A percentile compares a stretch with the other conserved stretches of the same genome.
Evolutionary conservation across 2,888 invertebrate genomes (phyloP).

Genomic region (Mythimna lalbum): DNA sequence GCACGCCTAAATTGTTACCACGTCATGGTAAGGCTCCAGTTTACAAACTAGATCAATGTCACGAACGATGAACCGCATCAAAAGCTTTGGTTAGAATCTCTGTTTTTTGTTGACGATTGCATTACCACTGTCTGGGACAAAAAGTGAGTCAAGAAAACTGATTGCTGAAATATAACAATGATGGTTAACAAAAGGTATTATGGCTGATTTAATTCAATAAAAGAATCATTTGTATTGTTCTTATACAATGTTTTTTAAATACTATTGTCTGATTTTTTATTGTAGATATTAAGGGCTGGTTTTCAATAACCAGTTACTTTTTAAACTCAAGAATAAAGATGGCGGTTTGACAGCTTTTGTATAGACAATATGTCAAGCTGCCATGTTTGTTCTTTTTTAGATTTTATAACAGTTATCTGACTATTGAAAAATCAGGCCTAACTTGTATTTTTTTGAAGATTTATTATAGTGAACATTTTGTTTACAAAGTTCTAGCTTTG

Average conservation of each 20-base stretch:
- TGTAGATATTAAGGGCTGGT: no score
- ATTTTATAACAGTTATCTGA: no score
- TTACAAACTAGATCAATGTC: not conserved
- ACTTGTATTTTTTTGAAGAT: not conserved
- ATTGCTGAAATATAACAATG: not conserved
- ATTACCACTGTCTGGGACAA: not conserved
- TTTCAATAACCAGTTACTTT: no score
- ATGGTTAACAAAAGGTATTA: slow-evolving; percentile 14
- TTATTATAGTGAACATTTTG: not conserved
- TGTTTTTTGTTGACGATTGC: not conserved
- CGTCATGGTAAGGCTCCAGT: not conserved
- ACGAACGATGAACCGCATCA: slow-evolving; percentile 10
- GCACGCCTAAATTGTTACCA: no score
- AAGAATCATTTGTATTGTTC: not conserved
- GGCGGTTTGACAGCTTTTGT: no score
- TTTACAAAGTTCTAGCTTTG: not conserved
- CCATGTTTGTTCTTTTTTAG: no score
- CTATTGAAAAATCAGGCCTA: no score
- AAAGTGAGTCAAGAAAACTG: slow-evolving; percentile 8
- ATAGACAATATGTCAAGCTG: no score
- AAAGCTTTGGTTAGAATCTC: slow-evolving; percentile 3
- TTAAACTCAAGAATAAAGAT: no score
- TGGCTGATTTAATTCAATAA: not conserved
- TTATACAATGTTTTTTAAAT: not conserved
- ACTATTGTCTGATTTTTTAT: not conserved